A percentile compares a stretch with the other conserved stretches of the same genome.
These are phyloP conservation scores for Drosophila lutescens DNA, from an alignment of 2,888 invertebrate genomes.

Conservation along the genomic window DNA sequence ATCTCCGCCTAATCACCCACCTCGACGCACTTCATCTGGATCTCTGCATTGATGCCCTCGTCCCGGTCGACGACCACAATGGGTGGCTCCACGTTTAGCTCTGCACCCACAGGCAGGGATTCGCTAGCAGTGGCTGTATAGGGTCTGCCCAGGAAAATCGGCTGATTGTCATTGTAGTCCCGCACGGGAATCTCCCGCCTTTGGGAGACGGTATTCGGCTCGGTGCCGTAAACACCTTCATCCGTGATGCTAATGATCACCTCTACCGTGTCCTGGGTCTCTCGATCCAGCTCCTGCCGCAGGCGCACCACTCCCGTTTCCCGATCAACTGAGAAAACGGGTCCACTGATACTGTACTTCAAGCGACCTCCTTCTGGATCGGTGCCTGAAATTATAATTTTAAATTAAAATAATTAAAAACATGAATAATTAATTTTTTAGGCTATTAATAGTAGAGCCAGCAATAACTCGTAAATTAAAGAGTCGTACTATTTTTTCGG, in stretches of 20 bases:
- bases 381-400: conserved; percentile 84
- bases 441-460: no score
- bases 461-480: no score
- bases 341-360: conserved; percentile 92
- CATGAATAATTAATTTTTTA: neutral
- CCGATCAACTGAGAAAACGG: conserved; percentile 91
- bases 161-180: conserved; percentile 93
- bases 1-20: conserved; percentile 73
- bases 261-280: conserved; percentile 88
- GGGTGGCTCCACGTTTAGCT: conserved; percentile 86
- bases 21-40: conserved; percentile 88
- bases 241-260: conserved; percentile 93
- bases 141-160: conserved; percentile 89
- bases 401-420: neutral
- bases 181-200: conserved; percentile 90
- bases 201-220: conserved; percentile 91
- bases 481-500: no score
- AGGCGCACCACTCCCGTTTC: conserved; percentile 90
- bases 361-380: conserved; percentile 91
- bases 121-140: conserved; percentile 90
- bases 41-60: conserved; percentile 89
- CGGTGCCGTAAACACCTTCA: conserved; percentile 88
- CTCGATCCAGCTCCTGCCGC: conserved; percentile 89
- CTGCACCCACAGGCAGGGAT: conserved; percentile 87
- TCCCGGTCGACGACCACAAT: conserved; percentile 90